Conservation (phyloP, 2,113 vertebrate genomes). For the Etheostoma cragini region DNA sequence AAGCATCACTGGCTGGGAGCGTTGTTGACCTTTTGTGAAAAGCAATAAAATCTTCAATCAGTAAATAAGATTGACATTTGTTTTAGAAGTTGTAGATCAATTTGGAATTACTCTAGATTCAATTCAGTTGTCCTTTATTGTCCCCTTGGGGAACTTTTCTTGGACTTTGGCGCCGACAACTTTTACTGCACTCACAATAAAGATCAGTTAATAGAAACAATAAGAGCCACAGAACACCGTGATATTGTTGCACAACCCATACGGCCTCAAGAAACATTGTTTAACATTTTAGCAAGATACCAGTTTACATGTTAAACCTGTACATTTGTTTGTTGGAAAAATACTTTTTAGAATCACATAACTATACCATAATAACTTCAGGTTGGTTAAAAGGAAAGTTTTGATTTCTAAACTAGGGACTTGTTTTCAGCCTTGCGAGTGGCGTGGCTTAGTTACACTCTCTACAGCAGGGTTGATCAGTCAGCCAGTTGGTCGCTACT, state of each 20-base stretch:
- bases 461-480: too few relatives aligned
- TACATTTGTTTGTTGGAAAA: not conserved
- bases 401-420: not conserved
- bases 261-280: too few relatives aligned
- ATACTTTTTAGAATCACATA: not conserved
- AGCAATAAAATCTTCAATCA: not conserved
- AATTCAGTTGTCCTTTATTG: too few relatives aligned
- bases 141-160: too few relatives aligned
- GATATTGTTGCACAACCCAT: too few relatives aligned
- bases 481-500: too few relatives aligned
- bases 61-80: not conserved
- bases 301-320: not conserved
- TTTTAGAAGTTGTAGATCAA: not conserved
- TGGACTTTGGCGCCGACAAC: too few relatives aligned
- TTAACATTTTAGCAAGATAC: too few relatives aligned
- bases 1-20: not conserved
- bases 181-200: too few relatives aligned
- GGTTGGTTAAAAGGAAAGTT: not conserved
- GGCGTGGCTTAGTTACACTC: not conserved
- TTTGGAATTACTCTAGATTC: not conserved
- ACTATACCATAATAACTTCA: not conserved
- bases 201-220: too few relatives aligned
- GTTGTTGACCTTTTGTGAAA: constrained; percentile 36
- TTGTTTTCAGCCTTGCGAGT: not conserved
- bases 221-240: too few relatives aligned